These are phyloP conservation scores for Tylochromis polylepis DNA, from an alignment of 2,113 vertebrate genomes.

Conservation along the genomic window DNA sequence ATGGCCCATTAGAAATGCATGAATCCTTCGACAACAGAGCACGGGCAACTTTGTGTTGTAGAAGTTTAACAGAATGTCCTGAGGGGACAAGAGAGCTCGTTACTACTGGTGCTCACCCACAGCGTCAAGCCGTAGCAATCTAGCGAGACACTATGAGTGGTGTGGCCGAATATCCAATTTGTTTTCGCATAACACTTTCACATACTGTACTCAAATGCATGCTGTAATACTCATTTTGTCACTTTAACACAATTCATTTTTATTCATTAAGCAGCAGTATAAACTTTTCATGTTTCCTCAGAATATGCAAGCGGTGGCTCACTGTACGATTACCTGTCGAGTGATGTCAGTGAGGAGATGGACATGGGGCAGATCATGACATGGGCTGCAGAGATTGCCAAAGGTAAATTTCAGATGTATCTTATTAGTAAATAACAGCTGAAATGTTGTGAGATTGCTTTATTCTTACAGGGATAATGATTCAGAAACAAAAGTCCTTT, in stretches of 20 bases:
- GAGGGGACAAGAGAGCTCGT: background rate
- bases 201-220: background rate
- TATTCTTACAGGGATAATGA: background rate
- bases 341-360: slow-evolving; percentile 91
- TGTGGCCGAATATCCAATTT: background rate
- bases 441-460: background rate
- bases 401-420: slow-evolving; percentile 75
- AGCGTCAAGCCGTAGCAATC: background rate
- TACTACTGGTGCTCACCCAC: background rate
- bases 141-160: background rate
- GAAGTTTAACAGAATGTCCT: background rate
- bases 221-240: background rate
- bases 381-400: slow-evolving; percentile 94
- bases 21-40: background rate
- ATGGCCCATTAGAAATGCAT: background rate
- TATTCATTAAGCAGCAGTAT: background rate
- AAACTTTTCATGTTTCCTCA: slow-evolving; percentile 47
- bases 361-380: slow-evolving; percentile 97
- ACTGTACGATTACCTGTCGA: slow-evolving; percentile 94
- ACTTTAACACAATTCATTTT: background rate
- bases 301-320: slow-evolving; percentile 93
- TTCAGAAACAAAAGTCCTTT: no score
- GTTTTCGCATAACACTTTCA: background rate
- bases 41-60: background rate
- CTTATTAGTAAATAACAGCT: background rate